phyloP scores from a whole-genome alignment of 2,797 vertebrate genomes.

The Hemitrygon akajei region DNA sequence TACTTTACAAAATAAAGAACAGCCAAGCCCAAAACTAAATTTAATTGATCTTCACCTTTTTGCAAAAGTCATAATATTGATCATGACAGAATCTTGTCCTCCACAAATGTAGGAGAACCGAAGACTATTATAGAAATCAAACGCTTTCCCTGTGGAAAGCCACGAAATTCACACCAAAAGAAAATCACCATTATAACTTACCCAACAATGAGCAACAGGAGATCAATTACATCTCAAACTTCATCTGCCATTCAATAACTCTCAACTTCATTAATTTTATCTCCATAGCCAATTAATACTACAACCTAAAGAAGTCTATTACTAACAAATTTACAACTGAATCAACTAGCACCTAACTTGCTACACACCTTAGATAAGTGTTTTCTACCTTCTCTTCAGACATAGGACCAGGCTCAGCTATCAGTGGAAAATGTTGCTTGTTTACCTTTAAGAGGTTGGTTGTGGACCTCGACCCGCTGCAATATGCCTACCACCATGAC shows the following conservation, averaged over 20 bases:
- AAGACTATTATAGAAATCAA: background rate
- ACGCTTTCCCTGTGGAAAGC: background rate
- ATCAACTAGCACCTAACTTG: background rate
- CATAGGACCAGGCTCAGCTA: background rate
- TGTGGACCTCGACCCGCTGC: no score
- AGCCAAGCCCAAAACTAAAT: no score
- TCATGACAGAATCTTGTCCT: background rate
- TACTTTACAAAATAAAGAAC: background rate
- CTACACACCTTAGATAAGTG: no score
- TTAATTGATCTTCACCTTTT: background rate
- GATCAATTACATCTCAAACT: no score
- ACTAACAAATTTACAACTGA: background rate
- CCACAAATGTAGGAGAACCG: background rate
- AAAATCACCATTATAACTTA: background rate
- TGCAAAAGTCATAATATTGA: background rate
- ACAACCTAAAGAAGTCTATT: background rate
- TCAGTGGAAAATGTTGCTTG: background rate
- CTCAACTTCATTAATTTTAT: background rate
- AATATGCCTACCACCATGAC: no score
- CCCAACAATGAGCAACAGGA: background rate
- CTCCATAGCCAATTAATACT: background rate
- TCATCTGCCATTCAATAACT: background rate
- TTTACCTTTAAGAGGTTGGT: no score
- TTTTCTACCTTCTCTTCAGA: background rate
- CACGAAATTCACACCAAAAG: background rate